Evolutionary conservation across 2,888 invertebrate species (phyloP), one percentile per base, ranked within the genome.

Genomic region (Dynastes hyllus): DNA sequence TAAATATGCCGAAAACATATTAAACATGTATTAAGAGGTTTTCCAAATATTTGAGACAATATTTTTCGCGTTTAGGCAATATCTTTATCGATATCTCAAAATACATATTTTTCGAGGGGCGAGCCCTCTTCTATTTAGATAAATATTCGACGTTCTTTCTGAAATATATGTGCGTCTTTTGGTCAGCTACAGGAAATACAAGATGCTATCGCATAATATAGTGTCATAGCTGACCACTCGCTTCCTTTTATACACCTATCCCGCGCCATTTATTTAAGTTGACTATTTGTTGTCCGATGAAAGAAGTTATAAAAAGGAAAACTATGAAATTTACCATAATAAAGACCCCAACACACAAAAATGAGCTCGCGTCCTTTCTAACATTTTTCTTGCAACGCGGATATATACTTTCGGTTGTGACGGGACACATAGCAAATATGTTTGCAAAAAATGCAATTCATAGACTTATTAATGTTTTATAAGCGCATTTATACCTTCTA

Each of bases 101-200:
- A 84, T 83, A 85, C 85, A 86, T 87, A 86, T 86, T 85, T 86
- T 83, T 83, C 83, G 80, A 82, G 69, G 67, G 69, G 67, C 22
- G 55, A 65, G 45, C 50, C 50, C 65, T 67, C 80, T 84, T 84
- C 84, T 84, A 86, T 87, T 85, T 83, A 85, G 87, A 88, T 88
- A 88, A 87, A 87, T 86, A 84, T 85, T 85, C 84, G 84, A 40
- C 67, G 76, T 40, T 84, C 85, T 83, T 84, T 83, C 84, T 83
- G 81, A 84, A 87, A 88, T 86, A 87, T 88, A 88, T 86, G 85
- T 85, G 82, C 86, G 86, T 86, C 87, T 87, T 88, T 87, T 88
- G 88, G 88, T 88, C 88, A 88, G 83, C 85, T 79, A 77, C 85
- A 86, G 88, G 88, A 89, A 89, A 89, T 89, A 88, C 88, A 87